Conservation (phyloP, 2,888 invertebrate species). For the Orgyia antiqua region DNA sequence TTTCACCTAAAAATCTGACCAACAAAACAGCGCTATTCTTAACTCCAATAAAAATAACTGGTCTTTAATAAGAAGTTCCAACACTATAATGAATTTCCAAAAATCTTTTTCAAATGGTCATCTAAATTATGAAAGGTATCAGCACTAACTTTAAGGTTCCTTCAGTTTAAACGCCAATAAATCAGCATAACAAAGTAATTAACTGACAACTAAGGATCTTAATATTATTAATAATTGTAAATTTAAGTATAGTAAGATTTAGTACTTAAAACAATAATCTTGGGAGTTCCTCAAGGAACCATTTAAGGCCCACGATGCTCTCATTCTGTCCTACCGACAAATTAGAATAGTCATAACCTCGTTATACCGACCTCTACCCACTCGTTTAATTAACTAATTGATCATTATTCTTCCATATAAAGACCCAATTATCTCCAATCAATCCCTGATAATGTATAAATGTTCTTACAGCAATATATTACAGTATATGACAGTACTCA, state of each 20-base stretch:
- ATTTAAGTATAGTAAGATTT: neutral
- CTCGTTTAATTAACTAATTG: slow-evolving; percentile 68
- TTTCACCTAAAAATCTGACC: too few relatives aligned
- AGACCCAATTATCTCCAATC: slow-evolving; percentile 70
- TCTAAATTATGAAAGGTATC: too few relatives aligned
- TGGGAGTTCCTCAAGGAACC: slow-evolving; percentile 32
- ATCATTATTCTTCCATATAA: slow-evolving; percentile 63
- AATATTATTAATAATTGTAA: neutral
- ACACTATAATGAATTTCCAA: too few relatives aligned
- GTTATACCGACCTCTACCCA: slow-evolving; percentile 44
- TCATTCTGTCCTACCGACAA: slow-evolving; percentile 33
- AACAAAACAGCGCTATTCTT: too few relatives aligned
- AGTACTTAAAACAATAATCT: neutral
- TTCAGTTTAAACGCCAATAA: too few relatives aligned
- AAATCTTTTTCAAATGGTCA: too few relatives aligned
- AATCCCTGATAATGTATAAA: slow-evolving; percentile 61
- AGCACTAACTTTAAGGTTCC: too few relatives aligned
- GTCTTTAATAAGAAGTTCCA: too few relatives aligned
- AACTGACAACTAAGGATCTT: neutral
- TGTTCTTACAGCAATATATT: slow-evolving; percentile 50
- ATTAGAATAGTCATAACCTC: slow-evolving; percentile 39
- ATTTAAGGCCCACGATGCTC: slow-evolving; percentile 24
- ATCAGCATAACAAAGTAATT: neutral
- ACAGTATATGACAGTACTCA: slow-evolving; percentile 46
- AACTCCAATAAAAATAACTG: too few relatives aligned